phyloP scores from a whole-genome alignment of 2,797 vertebrate species.

The Eupleurogrammus muticus region DNA sequence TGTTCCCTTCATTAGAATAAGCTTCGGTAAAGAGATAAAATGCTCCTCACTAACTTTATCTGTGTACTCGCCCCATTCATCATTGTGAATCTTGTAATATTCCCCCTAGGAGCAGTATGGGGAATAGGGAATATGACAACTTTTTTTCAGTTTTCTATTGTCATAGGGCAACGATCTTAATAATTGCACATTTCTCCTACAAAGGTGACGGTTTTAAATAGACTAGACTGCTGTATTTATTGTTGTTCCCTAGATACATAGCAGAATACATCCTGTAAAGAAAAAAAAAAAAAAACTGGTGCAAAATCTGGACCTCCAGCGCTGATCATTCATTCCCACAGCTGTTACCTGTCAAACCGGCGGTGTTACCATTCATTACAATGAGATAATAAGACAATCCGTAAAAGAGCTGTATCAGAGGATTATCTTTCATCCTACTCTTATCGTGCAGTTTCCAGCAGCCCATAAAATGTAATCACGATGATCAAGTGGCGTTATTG shows the following conservation, averaged over 20 bases:
- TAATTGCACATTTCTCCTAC: too few relatives aligned
- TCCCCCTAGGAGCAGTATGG: too few relatives aligned
- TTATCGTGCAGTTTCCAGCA: constrained; percentile 37
- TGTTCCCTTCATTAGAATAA: too few relatives aligned
- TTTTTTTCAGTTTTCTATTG: too few relatives aligned
- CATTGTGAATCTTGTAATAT: too few relatives aligned
- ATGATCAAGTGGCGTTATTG: constrained; percentile 62
- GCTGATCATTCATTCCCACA: constrained; percentile 58
- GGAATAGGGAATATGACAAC: too few relatives aligned
- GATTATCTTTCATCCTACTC: constrained; percentile 50
- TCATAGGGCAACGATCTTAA: too few relatives aligned
- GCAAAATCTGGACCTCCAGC: constrained; percentile 22
- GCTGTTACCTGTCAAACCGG: constrained; percentile 64
- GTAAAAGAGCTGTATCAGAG: constrained; percentile 38
- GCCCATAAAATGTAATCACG: constrained; percentile 64
- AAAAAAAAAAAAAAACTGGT: constrained; percentile 27
- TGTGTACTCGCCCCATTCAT: too few relatives aligned
- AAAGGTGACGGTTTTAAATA: too few relatives aligned
- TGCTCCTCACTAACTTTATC: too few relatives aligned
- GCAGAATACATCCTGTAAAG: constrained; percentile 9
- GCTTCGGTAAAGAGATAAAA: too few relatives aligned
- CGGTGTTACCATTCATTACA: constrained; percentile 63
- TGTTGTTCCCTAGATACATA: neutral
- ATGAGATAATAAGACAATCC: constrained; percentile 44
- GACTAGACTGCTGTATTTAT: too few relatives aligned